Base-by-base conservation (phyloP, 2,113 vertebrate species). In the Calidris pugnax region DNA sequence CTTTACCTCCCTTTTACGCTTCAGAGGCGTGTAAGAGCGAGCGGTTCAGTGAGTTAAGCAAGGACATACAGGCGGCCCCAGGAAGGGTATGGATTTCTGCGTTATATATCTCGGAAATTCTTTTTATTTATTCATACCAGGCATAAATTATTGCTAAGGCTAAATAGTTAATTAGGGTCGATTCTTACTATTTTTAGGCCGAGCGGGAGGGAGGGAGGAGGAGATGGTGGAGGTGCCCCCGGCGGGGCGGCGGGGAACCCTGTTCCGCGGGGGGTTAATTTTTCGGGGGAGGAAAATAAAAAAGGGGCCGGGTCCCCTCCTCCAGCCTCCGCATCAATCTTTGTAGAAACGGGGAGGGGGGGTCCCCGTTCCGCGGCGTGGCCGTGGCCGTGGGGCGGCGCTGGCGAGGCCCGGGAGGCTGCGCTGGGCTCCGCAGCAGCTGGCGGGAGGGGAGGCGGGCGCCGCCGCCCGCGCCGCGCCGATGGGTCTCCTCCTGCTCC, bases 401-500 rank as follows among this genome's bases (percentile, higher is more conserved):
- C n/a, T n/a, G n/a, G n/a, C n/a, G n/a, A n/a, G n/a, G n/a, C n/a
- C n/a, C n/a, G n/a, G n/a, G 88, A 55, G 94, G 56, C 87, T 87
- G 73, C 24, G 78, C 56, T 72, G 17, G 51, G 80, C 53, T 68
- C 37, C 10, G 72, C 59, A 74, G 90, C 71, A 62, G 55, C 87
- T 21, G 72, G 63, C 71, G 55, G 63, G 45, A 69, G 66, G 66
- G 50, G 35, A 72, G 77, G 88, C 77, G 69, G 85, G 66, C 95
- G 90, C 71, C 63, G 64, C 69, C 88, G 51, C 69, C 83, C 95
- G 74, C 83, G 95, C 91, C 41, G 97, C 95, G 97, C 96, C 75
- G 80, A 98, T 98, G 98, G 98, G 98, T 98, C 95, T 98, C 95
- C 95, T 98, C 90, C 95, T 98, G 95, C 96, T 98, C 95, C 94